phyloP scores from a whole-genome alignment of 2,797 vertebrate genomes.

The Acrocephalus scirpaceus region DNA sequence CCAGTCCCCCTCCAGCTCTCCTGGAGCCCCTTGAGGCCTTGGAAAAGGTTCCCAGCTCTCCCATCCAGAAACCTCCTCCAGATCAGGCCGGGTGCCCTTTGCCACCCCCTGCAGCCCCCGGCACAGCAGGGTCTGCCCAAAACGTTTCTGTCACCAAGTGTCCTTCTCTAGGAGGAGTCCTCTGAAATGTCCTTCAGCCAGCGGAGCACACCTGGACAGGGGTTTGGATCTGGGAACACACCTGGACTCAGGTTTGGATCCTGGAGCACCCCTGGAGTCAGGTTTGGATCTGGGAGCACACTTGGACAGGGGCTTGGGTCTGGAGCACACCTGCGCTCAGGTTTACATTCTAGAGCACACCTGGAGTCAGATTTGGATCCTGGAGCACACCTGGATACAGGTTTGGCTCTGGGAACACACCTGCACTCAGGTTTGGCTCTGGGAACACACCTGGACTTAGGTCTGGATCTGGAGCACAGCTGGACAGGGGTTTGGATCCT shows the following conservation, averaged over 20 bases:
- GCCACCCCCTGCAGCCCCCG: neutral
- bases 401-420: no score
- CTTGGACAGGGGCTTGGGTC: no score
- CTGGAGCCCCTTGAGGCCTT: neutral
- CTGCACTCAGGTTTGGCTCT: neutral
- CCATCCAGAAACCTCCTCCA: neutral
- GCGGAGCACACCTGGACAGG: no score
- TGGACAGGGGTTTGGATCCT: no score
- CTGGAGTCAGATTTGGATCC: neutral
- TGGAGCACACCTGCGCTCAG: neutral
- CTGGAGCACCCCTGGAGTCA: no score
- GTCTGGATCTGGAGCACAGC: neutral
- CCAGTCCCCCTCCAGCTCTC: neutral
- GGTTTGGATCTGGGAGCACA: no score
- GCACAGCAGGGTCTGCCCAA: neutral
- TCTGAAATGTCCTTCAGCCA: no score
- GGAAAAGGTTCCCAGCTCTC: neutral
- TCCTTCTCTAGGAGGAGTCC: neutral
- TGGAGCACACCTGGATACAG: neutral
- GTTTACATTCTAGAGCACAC: neutral
- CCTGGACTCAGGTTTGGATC: neutral
- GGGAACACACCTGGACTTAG: accelerated
- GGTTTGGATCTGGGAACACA: neutral
- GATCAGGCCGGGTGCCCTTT: neutral
- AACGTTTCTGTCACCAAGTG: neutral